Evolutionary conservation across 2,888 invertebrate species (phyloP).

Genomic region (Zelleria hepariella): DNA sequence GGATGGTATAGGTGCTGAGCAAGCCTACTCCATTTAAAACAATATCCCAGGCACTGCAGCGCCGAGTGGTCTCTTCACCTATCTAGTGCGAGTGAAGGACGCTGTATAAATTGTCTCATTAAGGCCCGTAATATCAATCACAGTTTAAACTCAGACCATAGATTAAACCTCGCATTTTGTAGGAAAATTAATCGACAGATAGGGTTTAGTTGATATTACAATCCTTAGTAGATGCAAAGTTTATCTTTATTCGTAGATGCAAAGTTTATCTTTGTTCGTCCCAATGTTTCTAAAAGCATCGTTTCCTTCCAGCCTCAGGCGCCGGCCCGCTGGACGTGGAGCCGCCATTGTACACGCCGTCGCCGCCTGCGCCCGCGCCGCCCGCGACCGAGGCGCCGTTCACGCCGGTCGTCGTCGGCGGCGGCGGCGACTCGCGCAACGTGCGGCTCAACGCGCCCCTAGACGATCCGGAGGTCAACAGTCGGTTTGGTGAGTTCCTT

Average conservation of each 20-base stretch:
- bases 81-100: too few relatives aligned
- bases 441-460: conserved; percentile 24
- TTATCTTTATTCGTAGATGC: too few relatives aligned
- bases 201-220: not conserved
- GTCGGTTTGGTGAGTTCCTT: not conserved
- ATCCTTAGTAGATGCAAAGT: too few relatives aligned
- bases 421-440: conserved; percentile 32
- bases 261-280: not conserved
- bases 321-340: conserved; percentile 27
- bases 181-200: too few relatives aligned
- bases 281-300: not conserved
- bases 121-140: not conserved
- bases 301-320: conserved; percentile 39
- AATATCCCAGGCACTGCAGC: too few relatives aligned
- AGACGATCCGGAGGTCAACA: conserved; percentile 36
- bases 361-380: conserved; percentile 18
- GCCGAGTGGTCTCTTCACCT: too few relatives aligned
- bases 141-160: too few relatives aligned
- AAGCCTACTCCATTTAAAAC: too few relatives aligned
- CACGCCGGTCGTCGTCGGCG: conserved; percentile 35
- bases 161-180: too few relatives aligned
- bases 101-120: too few relatives aligned
- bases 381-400: conserved; percentile 29
- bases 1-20: too few relatives aligned
- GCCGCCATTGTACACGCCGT: conserved; percentile 16